Conservation (phyloP, 2,113 vertebrate genomes). For the Sardina pilchardus region DNA sequence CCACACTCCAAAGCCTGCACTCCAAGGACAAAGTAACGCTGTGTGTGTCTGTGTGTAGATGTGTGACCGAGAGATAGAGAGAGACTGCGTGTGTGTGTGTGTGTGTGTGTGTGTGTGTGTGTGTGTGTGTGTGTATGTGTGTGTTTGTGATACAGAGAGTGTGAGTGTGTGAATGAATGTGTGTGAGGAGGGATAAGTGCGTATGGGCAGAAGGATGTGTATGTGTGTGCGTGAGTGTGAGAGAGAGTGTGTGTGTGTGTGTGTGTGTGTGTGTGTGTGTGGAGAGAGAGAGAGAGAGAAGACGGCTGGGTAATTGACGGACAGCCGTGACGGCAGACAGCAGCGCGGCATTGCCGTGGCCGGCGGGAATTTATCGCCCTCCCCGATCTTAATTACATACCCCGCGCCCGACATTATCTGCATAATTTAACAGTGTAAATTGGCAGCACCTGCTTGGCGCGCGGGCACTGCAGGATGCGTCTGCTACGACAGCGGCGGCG, state of each 20-base stretch:
- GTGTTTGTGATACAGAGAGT: background rate
- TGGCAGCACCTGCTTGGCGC: conserved; percentile 45
- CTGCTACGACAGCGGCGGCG: too few species aligned
- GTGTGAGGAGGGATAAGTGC: background rate
- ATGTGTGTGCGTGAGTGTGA: background rate
- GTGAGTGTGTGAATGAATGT: conserved; percentile 1
- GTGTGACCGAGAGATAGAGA: conserved; percentile 16
- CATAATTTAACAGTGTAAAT: conserved; percentile 54
- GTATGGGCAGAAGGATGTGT: background rate
- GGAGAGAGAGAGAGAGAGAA: background rate
- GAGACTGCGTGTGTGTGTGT: conserved; percentile 8
- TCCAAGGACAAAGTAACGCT: conserved; percentile 5
- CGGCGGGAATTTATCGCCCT: conserved; percentile 49
- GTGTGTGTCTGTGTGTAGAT: conserved; percentile 24
- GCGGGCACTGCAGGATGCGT: background rate
- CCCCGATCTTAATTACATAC: conserved; percentile 60
- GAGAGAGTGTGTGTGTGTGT: background rate
- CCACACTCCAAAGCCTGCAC: conserved; percentile 22
- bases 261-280: conserved; percentile 1
- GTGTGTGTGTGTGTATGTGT: background rate
- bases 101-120: background rate
- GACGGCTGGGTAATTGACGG: conserved; percentile 2
- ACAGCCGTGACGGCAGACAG: conserved; percentile 36
- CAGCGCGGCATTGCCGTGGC: conserved; percentile 42
- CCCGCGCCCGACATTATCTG: conserved; percentile 57